Percentiles rank a stretch among this genome's conserved stretches.
phyloP scores from a whole-genome alignment of 2,113 vertebrate species.

The Catharus minimus region DNA sequence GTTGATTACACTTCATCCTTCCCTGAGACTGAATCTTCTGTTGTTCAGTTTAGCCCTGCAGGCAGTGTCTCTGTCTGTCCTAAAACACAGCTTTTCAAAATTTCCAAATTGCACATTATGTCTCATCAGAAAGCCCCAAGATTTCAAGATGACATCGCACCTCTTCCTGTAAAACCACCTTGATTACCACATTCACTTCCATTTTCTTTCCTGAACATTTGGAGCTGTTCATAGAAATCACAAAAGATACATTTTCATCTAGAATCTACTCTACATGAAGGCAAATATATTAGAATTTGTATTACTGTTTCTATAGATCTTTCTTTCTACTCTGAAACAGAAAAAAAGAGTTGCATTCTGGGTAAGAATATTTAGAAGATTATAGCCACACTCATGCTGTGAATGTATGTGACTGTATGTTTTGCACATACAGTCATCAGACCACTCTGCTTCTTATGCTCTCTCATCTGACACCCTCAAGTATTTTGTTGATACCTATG shows the following conservation, averaged over 20 bases:
- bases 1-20: neutral
- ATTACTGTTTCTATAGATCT: neutral
- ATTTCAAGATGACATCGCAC: neutral
- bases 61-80: neutral
- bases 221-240: neutral
- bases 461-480: neutral
- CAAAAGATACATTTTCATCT: neutral
- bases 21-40: neutral
- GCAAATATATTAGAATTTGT: neutral
- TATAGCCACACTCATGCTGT: neutral
- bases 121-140: neutral
- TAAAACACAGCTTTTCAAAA: neutral
- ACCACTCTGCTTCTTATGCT: neutral
- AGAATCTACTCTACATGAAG: neutral
- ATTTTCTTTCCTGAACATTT: neutral
- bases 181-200: neutral
- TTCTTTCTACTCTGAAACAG: neutral
- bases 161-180: neutral
- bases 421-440: neutral
- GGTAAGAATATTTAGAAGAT: neutral
- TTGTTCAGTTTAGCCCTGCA: neutral
- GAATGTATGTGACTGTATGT: neutral
- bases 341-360: neutral
- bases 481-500: neutral
- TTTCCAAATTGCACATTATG: neutral